phyloP scores from a whole-genome alignment of 1,140 invertebrate genomes.

The Bactericera cockerelli region DNA sequence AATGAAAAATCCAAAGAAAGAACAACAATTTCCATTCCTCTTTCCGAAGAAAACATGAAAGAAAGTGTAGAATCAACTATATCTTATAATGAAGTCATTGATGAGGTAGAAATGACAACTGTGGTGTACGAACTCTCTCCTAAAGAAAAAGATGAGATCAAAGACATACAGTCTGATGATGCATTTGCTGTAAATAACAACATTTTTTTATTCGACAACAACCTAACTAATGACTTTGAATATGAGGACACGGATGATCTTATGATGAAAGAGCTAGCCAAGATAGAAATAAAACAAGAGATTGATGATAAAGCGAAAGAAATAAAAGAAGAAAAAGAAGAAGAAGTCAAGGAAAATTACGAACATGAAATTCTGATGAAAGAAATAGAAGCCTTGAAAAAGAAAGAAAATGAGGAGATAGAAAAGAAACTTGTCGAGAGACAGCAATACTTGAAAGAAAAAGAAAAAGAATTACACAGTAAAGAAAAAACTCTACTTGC shows the following conservation, averaged over 20 bases:
- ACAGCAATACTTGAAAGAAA: too few species aligned
- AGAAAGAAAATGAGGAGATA: background rate
- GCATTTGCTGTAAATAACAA: background rate
- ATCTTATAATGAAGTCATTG: too few species aligned
- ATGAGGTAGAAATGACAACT: conserved; percentile 7
- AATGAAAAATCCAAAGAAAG: too few species aligned
- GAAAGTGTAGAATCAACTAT: too few species aligned
- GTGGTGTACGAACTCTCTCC: background rate
- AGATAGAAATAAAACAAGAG: background rate
- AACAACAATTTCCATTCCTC: too few species aligned
- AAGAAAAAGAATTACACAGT: too few species aligned
- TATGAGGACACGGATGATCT: background rate
- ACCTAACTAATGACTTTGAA: background rate
- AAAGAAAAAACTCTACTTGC: too few species aligned
- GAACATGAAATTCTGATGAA: background rate
- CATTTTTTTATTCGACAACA: background rate
- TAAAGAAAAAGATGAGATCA: background rate
- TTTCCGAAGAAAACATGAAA: too few species aligned
- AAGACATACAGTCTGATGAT: background rate
- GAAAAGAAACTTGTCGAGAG: too few species aligned
- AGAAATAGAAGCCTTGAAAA: background rate
- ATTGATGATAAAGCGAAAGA: background rate
- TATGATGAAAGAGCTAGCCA: background rate
- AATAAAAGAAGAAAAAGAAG: conserved; percentile 6
- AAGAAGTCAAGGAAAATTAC: background rate